Conservation (phyloP, 1,140 invertebrate species). For the Protaetia brevitarsis region DNA sequence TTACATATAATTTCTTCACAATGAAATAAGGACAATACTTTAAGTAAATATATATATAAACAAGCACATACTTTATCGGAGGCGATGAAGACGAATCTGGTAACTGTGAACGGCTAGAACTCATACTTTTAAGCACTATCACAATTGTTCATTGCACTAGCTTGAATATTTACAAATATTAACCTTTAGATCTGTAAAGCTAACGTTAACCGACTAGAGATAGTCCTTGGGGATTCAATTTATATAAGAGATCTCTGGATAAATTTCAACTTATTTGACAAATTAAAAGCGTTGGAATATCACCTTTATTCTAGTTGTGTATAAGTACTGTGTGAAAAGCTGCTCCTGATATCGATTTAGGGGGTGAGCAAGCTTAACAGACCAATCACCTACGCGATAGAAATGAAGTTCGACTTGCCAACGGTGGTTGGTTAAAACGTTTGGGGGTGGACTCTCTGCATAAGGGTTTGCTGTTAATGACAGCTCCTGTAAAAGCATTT, state of each 20-base stretch:
- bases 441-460: neutral
- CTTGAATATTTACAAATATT: neutral
- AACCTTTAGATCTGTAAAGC: neutral
- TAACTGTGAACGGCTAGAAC: conserved; percentile 45
- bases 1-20: no score
- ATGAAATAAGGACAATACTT: no score
- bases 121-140: conserved; percentile 25
- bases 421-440: neutral
- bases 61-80: conserved; percentile 48
- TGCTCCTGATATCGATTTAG: neutral
- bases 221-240: neutral
- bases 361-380: neutral
- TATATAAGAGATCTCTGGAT: no score
- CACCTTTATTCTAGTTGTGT: neutral
- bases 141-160: neutral
- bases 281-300: no score
- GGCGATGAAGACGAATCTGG: conserved; percentile 57
- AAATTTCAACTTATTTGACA: no score
- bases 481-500: neutral
- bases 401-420: neutral
- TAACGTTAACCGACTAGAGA: neutral
- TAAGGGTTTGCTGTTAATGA: neutral
- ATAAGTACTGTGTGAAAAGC: neutral
- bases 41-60: neutral
- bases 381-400: neutral